These are phyloP conservation scores for Burhinus bistriatus DNA, from an alignment of 2,113 vertebrate genomes.

Conservation along the genomic window DNA sequence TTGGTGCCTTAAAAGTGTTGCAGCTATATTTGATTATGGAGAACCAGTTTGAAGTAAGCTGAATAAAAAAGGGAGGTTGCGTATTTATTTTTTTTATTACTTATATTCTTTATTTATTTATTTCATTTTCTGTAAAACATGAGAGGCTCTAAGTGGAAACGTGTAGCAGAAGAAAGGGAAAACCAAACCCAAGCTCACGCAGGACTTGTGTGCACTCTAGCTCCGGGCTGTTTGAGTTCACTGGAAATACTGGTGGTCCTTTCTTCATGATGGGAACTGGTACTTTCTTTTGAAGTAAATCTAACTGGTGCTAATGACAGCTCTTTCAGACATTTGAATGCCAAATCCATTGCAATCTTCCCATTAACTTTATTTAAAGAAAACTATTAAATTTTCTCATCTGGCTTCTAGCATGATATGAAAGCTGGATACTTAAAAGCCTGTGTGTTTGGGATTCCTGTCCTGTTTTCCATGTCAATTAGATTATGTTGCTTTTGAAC, in stretches of 20 bases:
- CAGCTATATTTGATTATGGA: background rate
- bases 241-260: background rate
- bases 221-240: background rate
- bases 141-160: background rate
- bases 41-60: background rate
- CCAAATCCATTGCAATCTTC: background rate
- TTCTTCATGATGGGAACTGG: background rate
- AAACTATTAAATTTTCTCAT: background rate
- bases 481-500: slow-evolving; percentile 22
- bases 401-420: background rate
- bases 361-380: background rate
- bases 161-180: background rate
- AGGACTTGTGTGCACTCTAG: fast-evolving
- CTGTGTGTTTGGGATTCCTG: background rate
- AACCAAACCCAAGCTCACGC: background rate
- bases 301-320: background rate
- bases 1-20: background rate
- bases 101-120: background rate
- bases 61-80: background rate
- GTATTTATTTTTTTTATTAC: background rate
- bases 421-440: background rate
- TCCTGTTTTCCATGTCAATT: slow-evolving; percentile 13
- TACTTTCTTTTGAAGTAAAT: background rate
- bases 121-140: background rate
- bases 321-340: background rate